Percentiles rank a stretch among this genome's conserved stretches.
Evolutionary conservation across 2,888 invertebrate genomes (phyloP).

Genomic region (Oscheius onirici): DNA sequence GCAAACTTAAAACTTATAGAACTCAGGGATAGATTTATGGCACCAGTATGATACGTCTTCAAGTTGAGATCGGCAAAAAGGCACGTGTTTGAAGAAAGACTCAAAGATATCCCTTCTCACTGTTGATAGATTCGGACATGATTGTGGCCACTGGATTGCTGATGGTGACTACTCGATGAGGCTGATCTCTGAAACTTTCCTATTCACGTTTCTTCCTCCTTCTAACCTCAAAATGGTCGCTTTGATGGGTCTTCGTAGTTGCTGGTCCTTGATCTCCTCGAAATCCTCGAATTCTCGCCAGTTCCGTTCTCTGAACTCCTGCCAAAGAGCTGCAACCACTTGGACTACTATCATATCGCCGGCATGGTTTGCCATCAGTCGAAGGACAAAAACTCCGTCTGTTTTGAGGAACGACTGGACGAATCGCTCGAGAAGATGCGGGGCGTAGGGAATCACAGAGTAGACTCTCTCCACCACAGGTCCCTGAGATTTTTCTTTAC

Average conservation of each 20-base stretch:
- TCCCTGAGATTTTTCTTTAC: constrained; percentile 20
- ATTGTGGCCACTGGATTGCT: constrained; percentile 40
- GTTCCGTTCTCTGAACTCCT: constrained; percentile 54
- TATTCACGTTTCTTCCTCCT: neutral
- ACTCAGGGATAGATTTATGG: neutral
- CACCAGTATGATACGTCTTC: constrained; percentile 1
- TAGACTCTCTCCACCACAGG: constrained; percentile 47
- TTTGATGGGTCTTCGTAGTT: constrained; percentile 17
- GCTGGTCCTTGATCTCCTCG: constrained; percentile 56
- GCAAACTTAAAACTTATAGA: too few species aligned
- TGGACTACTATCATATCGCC: constrained; percentile 66
- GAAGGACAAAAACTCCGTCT: constrained; percentile 69
- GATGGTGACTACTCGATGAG: constrained; percentile 39
- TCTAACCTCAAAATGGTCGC: constrained; percentile 20
- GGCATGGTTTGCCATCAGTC: constrained; percentile 70
- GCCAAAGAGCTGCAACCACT: constrained; percentile 48
- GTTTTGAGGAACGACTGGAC: constrained; percentile 64
- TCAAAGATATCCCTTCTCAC: constrained; percentile 35
- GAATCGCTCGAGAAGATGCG: constrained; percentile 64
- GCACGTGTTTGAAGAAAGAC: constrained; percentile 14
- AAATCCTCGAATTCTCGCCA: constrained; percentile 67
- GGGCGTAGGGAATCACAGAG: constrained; percentile 60
- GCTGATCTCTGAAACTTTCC: constrained; percentile 4
- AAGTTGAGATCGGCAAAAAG: neutral
- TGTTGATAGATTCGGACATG: constrained; percentile 41